phyloP scores from a whole-genome alignment of 2,888 invertebrate species.

The Blastobasis adustella region DNA sequence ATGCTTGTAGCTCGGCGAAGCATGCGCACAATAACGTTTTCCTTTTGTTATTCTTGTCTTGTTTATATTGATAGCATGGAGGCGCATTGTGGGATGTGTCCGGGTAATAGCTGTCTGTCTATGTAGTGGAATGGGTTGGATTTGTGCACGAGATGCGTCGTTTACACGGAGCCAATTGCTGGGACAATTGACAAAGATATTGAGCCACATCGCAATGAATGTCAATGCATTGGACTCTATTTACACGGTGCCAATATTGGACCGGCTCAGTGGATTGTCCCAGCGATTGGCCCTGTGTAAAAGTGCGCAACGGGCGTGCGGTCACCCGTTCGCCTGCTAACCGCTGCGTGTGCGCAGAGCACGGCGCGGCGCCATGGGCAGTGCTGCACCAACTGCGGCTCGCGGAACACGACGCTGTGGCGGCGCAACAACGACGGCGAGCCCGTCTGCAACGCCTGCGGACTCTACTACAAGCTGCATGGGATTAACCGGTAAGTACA shows the following conservation, averaged over 20 bases:
- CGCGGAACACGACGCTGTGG: constrained; percentile 98
- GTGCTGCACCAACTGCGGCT: constrained; percentile 97
- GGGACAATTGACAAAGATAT: no score
- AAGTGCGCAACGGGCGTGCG: background rate
- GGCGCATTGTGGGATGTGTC: background rate
- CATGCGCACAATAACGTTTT: constrained; percentile 12
- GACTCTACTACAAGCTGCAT: constrained; percentile 96
- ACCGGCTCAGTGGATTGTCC: no score
- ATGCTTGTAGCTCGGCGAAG: constrained; percentile 13
- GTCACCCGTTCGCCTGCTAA: background rate
- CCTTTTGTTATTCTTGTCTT: constrained; percentile 4
- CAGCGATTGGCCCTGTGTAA: background rate
- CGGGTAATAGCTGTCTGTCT: background rate
- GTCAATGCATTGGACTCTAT: no score
- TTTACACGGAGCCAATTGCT: no score
- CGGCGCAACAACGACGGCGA: constrained; percentile 97
- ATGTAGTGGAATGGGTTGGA: no score
- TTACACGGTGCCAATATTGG: no score
- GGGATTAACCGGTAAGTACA: constrained; percentile 80
- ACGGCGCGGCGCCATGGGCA: constrained; percentile 91
- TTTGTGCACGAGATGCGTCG: no score
- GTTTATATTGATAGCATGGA: constrained; percentile 1
- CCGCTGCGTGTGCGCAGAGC: constrained; percentile 71
- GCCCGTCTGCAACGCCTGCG: constrained; percentile 99
- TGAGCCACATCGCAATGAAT: no score